Base-by-base conservation (phyloP, 2,888 invertebrate genomes). In the Cataglyphis cursor region DNA sequence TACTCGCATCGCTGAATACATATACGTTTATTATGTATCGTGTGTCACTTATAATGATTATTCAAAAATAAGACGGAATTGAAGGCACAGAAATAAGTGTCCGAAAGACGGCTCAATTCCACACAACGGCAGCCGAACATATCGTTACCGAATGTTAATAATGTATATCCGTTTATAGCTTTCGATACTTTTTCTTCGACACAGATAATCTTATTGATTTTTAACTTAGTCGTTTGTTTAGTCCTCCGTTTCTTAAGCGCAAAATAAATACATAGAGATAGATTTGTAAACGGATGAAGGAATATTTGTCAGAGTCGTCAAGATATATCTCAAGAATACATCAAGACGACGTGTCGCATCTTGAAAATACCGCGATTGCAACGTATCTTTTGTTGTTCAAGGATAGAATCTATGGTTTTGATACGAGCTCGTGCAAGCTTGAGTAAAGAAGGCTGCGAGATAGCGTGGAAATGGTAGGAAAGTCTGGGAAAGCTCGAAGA, bases 381-480 rank as follows among this genome's bases (percentile, higher is more conserved):
- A 18, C 4, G 74, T 59, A 31, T 44, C 73, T 73, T 73, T 80
- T 73, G 78, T 80, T 80, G 73, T 35, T 70, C 78, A 10, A 41
- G 76, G 31, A 12, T 41, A n/a, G 51, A 51, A 51, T 51, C 76
- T 41, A 41, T n/a, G 44, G 57, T 68, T 66, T 75, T 28, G 72
- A 57, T 38, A 59, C 76, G 62, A 76, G 61, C 51, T 51, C 62
- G 61, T 41, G 48, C 41, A 44, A 44, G 51, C 62, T 31, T 28
- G 62, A 64, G 51, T 44, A 38, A 78, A 59, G 18, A 51, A 28
- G 41, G 51, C 78, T 28, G 24, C 62, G 51, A 81, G 81, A 75
- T 78, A 78, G 62, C 54, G 76, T 75, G 74, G 78, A 75, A 81
- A 81, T 81, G 76, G 75, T 81, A 81, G 76, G 62, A 76, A 81